Percentiles rank a stretch among this genome's conserved stretches.
Evolutionary conservation across 2,888 invertebrate genomes (phyloP).

Genomic region (Julus scandinavius): DNA sequence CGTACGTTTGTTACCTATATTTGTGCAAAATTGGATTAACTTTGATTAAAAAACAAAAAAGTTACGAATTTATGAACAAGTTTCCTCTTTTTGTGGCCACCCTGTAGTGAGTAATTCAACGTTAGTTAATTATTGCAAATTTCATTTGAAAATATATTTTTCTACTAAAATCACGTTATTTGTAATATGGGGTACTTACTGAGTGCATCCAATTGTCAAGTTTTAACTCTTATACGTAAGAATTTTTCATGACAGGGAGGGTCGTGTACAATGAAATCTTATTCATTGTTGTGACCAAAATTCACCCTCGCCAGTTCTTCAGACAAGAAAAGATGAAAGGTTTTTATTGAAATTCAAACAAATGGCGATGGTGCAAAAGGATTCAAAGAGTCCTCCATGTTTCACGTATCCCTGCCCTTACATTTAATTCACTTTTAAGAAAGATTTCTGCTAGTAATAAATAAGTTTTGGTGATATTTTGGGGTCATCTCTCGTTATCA

Average conservation of each 20-base stretch:
- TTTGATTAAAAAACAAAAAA: no score
- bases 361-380: neutral
- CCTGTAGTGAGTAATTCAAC: no score
- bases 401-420: neutral
- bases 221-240: neutral
- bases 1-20: no score
- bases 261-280: no score
- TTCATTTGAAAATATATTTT: no score
- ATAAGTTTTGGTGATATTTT: neutral
- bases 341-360: neutral
- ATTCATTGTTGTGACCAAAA: neutral
- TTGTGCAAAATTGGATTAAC: no score
- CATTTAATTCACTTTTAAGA: conserved; percentile 14
- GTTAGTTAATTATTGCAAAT: no score
- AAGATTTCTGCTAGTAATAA: conserved; percentile 21
- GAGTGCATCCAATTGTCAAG: no score
- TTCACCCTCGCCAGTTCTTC: neutral
- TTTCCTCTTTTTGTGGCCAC: no score
- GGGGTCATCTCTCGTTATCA: conserved; percentile 27
- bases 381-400: neutral
- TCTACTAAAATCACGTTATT: no score
- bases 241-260: neutral
- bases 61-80: no score
- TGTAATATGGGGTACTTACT: no score
- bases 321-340: neutral